These are phyloP conservation scores for Spicauda simplicius DNA, from an alignment of 2,888 invertebrate genomes.

Conservation along the genomic window DNA sequence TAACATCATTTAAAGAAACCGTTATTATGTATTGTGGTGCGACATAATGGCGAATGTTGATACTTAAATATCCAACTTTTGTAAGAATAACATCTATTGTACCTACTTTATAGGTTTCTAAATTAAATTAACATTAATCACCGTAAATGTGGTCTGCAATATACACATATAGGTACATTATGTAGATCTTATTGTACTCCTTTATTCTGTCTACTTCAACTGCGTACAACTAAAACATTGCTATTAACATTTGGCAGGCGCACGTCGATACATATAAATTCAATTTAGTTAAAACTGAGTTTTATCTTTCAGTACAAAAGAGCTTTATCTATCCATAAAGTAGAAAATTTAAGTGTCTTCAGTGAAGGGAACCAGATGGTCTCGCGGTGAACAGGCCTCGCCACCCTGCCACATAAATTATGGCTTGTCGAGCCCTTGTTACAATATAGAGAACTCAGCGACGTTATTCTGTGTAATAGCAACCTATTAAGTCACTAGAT, in stretches of 20 bases:
- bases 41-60: too few species aligned
- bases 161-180: too few species aligned
- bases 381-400: conserved; percentile 43
- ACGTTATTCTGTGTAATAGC: conserved; percentile 58
- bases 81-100: too few species aligned
- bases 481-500: conserved; percentile 55
- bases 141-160: too few species aligned
- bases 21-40: too few species aligned
- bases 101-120: too few species aligned
- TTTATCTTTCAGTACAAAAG: too few species aligned
- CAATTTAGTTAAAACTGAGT: too few species aligned
- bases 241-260: conserved; percentile 10
- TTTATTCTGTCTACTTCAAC: neutral
- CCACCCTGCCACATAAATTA: conserved; percentile 49
- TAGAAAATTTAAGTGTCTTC: conserved; percentile 34
- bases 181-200: too few species aligned
- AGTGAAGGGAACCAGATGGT: conserved; percentile 43
- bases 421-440: conserved; percentile 65
- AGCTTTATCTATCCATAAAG: conserved; percentile 11
- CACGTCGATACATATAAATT: neutral
- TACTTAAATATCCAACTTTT: too few species aligned
- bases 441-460: conserved; percentile 55
- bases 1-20: too few species aligned
- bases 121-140: too few species aligned
- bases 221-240: neutral